Evolutionary conservation across 2,113 vertebrate species (phyloP).

Genomic region (Phalacrocorax aristotelis): DNA sequence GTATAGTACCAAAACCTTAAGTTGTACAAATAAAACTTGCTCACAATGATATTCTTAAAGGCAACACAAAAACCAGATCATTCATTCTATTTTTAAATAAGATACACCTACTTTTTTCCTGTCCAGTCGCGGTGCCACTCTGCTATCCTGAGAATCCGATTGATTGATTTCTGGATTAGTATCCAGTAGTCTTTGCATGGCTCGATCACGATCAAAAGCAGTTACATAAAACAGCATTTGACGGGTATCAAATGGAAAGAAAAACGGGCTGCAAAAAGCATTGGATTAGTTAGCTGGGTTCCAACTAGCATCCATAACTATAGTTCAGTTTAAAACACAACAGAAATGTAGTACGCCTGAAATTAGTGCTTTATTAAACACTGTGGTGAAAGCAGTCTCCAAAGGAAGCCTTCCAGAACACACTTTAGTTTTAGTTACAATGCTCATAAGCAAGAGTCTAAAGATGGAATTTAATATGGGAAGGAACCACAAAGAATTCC

Average conservation of each 20-base stretch:
- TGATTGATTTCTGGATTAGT: conserved; percentile 99
- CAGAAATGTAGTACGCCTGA: accelerated
- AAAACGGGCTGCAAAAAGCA: conserved; percentile 88
- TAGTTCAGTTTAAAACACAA: not conserved
- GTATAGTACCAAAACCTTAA: not conserved
- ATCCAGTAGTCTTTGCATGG: conserved; percentile 97
- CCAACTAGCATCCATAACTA: not conserved
- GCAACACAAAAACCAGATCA: not conserved
- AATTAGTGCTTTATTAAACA: not conserved
- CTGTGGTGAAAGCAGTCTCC: not conserved
- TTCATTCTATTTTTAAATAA: not conserved
- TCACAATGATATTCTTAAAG: not conserved
- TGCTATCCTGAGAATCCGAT: conserved; percentile 98
- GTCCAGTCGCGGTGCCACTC: conserved; percentile 96
- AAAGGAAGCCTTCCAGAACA: not conserved
- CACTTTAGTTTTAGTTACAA: not conserved
- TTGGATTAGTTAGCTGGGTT: not conserved
- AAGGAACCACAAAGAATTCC: not conserved
- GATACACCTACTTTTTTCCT: conserved; percentile 90
- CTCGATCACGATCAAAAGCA: conserved; percentile 98
- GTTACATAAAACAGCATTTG: conserved; percentile 99
- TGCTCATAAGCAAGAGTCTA: not conserved
- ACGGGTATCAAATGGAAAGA: conserved; percentile 98
- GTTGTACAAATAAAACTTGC: not conserved
- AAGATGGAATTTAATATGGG: not conserved